These are phyloP conservation scores for Orthonevra nobilis DNA, from an alignment of 2,888 invertebrate species.

Conservation along the genomic window DNA sequence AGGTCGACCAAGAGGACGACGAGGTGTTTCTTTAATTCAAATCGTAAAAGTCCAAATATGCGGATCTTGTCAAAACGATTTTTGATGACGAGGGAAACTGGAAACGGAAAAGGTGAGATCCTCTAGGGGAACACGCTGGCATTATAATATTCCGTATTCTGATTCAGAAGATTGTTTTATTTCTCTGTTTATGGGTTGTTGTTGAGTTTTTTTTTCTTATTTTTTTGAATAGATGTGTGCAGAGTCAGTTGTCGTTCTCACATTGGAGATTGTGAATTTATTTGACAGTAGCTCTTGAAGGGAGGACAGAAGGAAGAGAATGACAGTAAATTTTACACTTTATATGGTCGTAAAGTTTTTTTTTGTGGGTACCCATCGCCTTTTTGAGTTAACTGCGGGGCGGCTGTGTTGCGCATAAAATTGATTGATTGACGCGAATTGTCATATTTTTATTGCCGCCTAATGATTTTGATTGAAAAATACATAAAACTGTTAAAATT, in stretches of 20 bases:
- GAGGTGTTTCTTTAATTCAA: slow-evolving; percentile 64
- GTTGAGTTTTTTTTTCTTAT: slow-evolving; percentile 42
- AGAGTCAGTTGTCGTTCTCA: background rate
- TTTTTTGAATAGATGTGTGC: background rate
- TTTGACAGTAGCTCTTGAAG: slow-evolving; percentile 59
- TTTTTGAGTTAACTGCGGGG: background rate
- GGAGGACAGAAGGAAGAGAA: slow-evolving; percentile 30
- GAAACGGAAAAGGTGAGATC: background rate
- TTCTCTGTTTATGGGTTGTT: slow-evolving; percentile 55
- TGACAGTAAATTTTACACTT: slow-evolving; percentile 64
- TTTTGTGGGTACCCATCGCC: background rate
- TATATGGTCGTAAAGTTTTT: slow-evolving; percentile 65
- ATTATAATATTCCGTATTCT: background rate
- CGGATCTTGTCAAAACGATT: slow-evolving; percentile 67
- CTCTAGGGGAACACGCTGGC: no score
- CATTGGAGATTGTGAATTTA: slow-evolving; percentile 48
- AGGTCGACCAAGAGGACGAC: background rate
- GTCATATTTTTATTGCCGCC: slow-evolving; percentile 58
- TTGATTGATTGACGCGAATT: slow-evolving; percentile 67
- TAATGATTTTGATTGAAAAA: slow-evolving; percentile 62
- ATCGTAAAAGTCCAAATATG: slow-evolving; percentile 67
- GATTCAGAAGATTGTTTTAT: slow-evolving; percentile 65
- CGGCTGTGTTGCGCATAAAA: slow-evolving; percentile 29
- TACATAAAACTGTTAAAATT: slow-evolving; percentile 34
- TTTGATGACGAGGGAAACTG: background rate